Percentiles rank a stretch among this genome's conserved stretches.
phyloP scores from a whole-genome alignment of 2,888 invertebrate species.

The Chaitophorus viminalis region DNA sequence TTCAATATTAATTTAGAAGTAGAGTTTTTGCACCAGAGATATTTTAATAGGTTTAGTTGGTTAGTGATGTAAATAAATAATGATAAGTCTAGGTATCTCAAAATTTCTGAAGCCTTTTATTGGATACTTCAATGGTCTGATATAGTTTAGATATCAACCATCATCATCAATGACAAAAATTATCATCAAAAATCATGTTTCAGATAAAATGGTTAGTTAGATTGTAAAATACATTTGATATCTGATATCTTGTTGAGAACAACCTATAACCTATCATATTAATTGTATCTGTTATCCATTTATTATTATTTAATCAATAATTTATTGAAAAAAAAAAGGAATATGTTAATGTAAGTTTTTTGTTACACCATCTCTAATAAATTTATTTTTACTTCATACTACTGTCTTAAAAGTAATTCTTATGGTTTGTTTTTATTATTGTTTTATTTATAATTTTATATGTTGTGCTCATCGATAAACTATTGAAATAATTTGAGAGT shows the following conservation, averaged over 20 bases:
- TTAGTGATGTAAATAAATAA: neutral
- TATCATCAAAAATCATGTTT: neutral
- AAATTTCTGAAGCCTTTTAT: neutral
- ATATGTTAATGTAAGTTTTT: neutral
- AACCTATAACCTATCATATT: neutral
- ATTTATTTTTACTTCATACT: constrained; percentile 17
- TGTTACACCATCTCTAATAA: constrained; percentile 6
- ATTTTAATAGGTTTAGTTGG: neutral
- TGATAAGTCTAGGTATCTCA: neutral
- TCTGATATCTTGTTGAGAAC: constrained; percentile 31
- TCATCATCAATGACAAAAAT: neutral
- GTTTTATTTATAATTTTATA: neutral
- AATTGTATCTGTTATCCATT: neutral
- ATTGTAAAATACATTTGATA: constrained; percentile 2
- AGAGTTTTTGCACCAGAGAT: constrained; percentile 23
- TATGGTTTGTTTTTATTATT: neutral
- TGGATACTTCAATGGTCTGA: neutral
- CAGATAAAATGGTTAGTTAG: neutral
- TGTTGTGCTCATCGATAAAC: neutral
- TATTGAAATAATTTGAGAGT: neutral
- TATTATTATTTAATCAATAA: neutral
- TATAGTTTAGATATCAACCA: neutral
- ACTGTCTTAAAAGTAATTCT: constrained; percentile 29
- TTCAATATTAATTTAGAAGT: constrained; percentile 8
- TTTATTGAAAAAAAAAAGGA: neutral